Conservation (phyloP, 2,888 invertebrate species). For the Merodon equestris region DNA sequence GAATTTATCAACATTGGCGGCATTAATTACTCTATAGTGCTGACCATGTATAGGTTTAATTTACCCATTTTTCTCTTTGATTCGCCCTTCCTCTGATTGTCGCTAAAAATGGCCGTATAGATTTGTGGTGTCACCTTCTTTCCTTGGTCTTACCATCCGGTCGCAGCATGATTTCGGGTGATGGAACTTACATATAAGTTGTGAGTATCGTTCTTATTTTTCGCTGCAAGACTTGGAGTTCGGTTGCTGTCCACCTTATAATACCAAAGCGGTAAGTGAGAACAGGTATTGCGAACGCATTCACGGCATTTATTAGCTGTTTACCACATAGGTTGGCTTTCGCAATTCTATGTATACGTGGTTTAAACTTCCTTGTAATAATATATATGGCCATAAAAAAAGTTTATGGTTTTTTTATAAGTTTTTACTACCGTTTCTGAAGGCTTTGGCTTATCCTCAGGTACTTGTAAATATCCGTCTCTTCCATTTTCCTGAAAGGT, state of each 20-base stretch:
- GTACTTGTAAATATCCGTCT: neutral
- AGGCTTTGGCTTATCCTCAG: neutral
- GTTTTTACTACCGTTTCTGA: neutral
- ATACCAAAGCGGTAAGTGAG: constrained; percentile 9
- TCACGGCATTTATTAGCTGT: neutral
- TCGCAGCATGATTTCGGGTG: constrained; percentile 13
- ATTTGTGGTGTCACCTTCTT: neutral
- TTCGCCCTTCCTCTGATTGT: constrained; percentile 2
- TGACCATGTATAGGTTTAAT: neutral
- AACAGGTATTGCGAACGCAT: constrained; percentile 3
- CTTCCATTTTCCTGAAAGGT: neutral
- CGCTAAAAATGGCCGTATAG: constrained; percentile 1
- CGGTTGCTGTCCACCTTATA: constrained; percentile 6
- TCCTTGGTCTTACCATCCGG: constrained; percentile 8
- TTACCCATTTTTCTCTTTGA: too few relatives aligned
- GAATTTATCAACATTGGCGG: constrained; percentile 1
- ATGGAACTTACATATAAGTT: neutral
- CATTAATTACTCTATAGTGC: neutral
- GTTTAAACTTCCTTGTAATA: neutral
- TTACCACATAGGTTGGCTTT: neutral
- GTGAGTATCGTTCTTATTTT: constrained; percentile 19
- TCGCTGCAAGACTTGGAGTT: neutral
- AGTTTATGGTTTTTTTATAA: too few relatives aligned
- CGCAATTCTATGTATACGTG: neutral
- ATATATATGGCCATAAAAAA: too few relatives aligned